These are phyloP conservation scores for Coregonus ussuriensis DNA, from an alignment of 2,797 vertebrate species.

Conservation along the genomic window DNA sequence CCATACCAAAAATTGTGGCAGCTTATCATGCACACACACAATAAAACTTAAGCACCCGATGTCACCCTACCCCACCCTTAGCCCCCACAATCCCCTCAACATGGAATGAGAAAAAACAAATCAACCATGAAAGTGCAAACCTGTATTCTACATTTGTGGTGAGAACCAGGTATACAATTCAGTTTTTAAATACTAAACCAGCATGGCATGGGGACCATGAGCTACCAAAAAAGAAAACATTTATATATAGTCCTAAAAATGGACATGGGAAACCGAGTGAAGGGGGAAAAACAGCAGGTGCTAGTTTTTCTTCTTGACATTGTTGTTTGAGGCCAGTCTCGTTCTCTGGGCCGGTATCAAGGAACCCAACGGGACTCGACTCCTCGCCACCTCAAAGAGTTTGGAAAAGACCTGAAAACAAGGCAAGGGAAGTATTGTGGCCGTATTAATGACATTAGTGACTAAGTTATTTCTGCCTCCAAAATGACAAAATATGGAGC, in stretches of 20 bases:
- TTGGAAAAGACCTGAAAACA: conserved; percentile 85
- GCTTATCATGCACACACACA: not conserved
- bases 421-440: not conserved
- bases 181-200: conserved; percentile 23
- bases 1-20: not conserved
- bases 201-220: conserved; percentile 18
- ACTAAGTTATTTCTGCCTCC: not conserved
- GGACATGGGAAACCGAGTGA: conserved; percentile 11
- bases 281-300: conserved; percentile 61
- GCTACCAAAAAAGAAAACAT: conserved; percentile 17
- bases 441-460: not conserved
- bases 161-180: conserved; percentile 73
- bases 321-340: conserved; percentile 84
- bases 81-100: conserved; percentile 48
- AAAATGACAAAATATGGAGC: not conserved
- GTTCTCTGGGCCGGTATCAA: conserved; percentile 76
- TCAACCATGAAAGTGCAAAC: conserved; percentile 64
- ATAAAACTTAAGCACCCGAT: not conserved
- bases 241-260: conserved; percentile 35
- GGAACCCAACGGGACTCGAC: conserved; percentile 74
- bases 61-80: not conserved
- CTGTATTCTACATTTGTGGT: conserved; percentile 76
- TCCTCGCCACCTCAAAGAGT: conserved; percentile 85
- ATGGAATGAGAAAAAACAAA: conserved; percentile 30
- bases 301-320: conserved; percentile 90